These are phyloP conservation scores for Scolopax rusticola DNA, from an alignment of 2,797 vertebrate genomes.

Conservation along the genomic window DNA sequence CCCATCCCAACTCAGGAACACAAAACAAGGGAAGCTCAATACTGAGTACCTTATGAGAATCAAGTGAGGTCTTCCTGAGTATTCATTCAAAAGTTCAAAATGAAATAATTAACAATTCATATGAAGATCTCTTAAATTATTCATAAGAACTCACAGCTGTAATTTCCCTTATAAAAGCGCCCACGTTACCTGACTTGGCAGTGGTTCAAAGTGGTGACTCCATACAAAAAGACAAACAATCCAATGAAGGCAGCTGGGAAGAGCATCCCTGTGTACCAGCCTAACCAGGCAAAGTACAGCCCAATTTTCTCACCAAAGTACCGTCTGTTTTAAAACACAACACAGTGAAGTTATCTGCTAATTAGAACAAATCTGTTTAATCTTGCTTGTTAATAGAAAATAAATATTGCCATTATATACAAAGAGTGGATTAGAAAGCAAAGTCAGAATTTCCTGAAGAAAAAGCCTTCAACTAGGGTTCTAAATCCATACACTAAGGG, in stretches of 20 bases:
- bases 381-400: background rate
- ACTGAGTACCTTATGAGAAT: background rate
- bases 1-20: background rate
- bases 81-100: background rate
- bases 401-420: background rate
- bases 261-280: constrained; percentile 96
- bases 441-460: background rate
- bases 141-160: background rate
- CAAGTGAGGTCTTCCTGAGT: background rate
- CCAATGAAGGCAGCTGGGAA: constrained; percentile 93
- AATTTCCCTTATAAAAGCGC: background rate
- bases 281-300: constrained; percentile 93
- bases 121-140: background rate
- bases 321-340: constrained; percentile 81
- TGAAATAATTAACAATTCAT: background rate
- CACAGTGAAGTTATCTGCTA: background rate
- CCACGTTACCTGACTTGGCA: constrained; percentile 92
- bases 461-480: background rate
- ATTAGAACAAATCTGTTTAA: background rate
- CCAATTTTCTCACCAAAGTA: constrained; percentile 96
- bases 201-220: constrained; percentile 91
- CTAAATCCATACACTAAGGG: background rate
- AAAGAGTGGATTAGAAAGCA: background rate
- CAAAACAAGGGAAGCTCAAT: background rate
- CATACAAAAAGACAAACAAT: constrained; percentile 92